Evolutionary conservation across 1,140 invertebrate genomes (phyloP).

Genomic region (Manduca sexta): DNA sequence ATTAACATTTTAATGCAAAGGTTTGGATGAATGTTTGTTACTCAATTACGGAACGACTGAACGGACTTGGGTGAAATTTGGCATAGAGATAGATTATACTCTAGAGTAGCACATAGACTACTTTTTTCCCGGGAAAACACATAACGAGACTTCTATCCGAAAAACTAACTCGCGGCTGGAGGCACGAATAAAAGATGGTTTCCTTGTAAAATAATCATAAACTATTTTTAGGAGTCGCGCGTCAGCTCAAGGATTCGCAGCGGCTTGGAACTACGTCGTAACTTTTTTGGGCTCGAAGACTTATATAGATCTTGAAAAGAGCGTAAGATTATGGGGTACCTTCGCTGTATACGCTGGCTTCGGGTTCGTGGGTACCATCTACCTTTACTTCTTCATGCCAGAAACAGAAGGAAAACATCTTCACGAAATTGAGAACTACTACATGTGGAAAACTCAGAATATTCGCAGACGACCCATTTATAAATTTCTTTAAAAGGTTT

Average conservation of each 20-base stretch:
- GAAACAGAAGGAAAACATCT: constrained; percentile 86
- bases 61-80: no score
- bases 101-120: no score
- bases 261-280: constrained; percentile 75
- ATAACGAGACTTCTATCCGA: no score
- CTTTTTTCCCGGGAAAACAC: no score
- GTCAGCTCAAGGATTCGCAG: constrained; percentile 73
- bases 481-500: constrained; percentile 41
- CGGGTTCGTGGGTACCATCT: constrained; percentile 73
- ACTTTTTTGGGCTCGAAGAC: constrained; percentile 78
- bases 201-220: no score
- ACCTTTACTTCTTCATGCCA: constrained; percentile 81
- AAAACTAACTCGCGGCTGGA: no score
- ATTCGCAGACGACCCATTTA: constrained; percentile 60
- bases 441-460: constrained; percentile 68
- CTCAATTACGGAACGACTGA: no score
- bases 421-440: constrained; percentile 80
- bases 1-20: no score
- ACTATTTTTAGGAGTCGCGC: constrained; percentile 67
- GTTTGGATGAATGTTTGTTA: no score
- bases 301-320: constrained; percentile 71
- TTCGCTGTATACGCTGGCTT: constrained; percentile 78
- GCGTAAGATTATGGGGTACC: constrained; percentile 71
- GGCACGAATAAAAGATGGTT: no score
- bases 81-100: no score